Evolutionary conservation across 1,140 invertebrate species (phyloP).

Genomic region (Hypsibius dujardini): DNA sequence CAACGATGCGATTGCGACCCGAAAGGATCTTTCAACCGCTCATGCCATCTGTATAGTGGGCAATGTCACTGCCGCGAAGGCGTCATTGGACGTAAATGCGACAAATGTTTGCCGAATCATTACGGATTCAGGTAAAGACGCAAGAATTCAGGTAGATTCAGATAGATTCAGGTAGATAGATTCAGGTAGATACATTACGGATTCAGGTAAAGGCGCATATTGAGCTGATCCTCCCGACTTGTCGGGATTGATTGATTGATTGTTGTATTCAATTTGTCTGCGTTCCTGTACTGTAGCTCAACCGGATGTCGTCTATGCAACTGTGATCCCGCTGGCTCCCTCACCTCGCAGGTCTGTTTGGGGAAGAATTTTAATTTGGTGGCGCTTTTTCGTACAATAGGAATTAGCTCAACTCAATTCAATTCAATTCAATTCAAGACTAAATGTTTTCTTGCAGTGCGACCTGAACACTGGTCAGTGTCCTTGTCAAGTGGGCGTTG

Average conservation of each 20-base stretch:
- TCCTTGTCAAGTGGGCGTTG: conserved; percentile 61
- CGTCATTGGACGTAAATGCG: conserved; percentile 62
- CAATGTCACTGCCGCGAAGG: conserved; percentile 60
- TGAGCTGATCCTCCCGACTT: too few species aligned
- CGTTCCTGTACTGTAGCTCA: conserved; percentile 17
- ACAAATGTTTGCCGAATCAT: conserved; percentile 43
- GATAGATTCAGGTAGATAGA: too few species aligned
- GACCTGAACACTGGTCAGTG: conserved; percentile 63
- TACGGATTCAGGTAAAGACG: conserved; percentile 22
- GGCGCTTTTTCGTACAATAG: too few species aligned
- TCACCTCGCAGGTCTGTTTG: conserved; percentile 35
- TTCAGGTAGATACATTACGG: too few species aligned
- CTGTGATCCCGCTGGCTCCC: conserved; percentile 65
- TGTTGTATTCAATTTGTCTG: too few species aligned
- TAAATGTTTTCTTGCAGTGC: conserved; percentile 43
- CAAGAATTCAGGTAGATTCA: too few species aligned
- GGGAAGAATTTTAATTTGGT: too few species aligned
- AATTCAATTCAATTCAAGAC: too few species aligned
- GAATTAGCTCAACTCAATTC: too few species aligned
- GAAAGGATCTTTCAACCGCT: conserved; percentile 60
- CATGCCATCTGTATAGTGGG: conserved; percentile 58
- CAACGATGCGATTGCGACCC: conserved; percentile 63
- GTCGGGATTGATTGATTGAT: too few species aligned
- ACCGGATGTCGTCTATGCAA: conserved; percentile 63
- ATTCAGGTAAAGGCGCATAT: too few species aligned